These are phyloP conservation scores for Mobula hypostoma DNA, from an alignment of 2,113 vertebrate species.

Conservation along the genomic window DNA sequence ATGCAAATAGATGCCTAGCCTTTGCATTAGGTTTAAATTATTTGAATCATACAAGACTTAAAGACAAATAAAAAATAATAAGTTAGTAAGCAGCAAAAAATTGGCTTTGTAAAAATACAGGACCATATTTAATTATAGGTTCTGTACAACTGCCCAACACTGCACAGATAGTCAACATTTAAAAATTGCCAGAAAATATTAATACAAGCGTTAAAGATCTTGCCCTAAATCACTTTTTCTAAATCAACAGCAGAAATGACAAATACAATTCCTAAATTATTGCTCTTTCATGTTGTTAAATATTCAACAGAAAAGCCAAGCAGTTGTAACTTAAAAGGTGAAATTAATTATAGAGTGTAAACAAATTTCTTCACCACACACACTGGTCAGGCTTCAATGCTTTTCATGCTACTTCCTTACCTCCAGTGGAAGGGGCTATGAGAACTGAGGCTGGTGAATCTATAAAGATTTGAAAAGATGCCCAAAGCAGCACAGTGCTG, in stretches of 20 bases:
- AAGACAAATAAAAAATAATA: background rate
- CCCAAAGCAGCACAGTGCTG: constrained; percentile 68
- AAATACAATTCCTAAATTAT: background rate
- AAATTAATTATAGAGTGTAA: background rate
- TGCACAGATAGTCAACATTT: background rate
- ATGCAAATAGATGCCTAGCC: background rate
- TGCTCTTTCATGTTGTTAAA: background rate
- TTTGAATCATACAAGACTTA: background rate
- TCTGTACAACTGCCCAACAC: background rate
- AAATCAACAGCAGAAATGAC: background rate
- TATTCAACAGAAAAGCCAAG: background rate
- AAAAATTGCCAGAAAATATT: background rate
- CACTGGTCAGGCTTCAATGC: constrained; percentile 23
- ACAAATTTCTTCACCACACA: background rate
- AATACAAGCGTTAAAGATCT: background rate
- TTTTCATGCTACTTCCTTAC: constrained; percentile 63
- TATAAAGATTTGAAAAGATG: constrained; percentile 58
- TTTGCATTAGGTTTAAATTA: background rate
- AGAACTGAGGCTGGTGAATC: constrained; percentile 58
- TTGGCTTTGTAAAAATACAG: background rate
- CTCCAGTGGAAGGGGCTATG: constrained; percentile 80
- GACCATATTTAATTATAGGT: background rate
- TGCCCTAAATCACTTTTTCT: background rate
- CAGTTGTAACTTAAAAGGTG: background rate
- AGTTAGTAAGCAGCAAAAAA: background rate